phyloP scores from a whole-genome alignment of 2,113 vertebrate genomes.

The Peucedramus taeniatus region DNA sequence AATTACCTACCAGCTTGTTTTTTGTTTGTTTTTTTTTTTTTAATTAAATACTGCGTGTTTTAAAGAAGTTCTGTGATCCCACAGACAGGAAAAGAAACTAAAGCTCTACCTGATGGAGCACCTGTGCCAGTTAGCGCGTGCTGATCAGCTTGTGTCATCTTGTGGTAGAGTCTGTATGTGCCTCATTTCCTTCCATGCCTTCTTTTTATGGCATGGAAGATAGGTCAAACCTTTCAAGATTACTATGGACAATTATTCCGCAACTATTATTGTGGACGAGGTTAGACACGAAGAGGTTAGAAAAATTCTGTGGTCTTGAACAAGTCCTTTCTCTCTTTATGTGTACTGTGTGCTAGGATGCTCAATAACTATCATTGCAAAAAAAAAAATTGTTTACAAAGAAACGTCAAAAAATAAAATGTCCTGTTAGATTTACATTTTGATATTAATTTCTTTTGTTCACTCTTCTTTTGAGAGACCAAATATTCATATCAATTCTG shows the following conservation, averaged over 20 bases:
- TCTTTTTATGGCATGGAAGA: not conserved
- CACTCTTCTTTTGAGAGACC: not conserved
- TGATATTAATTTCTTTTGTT: not conserved
- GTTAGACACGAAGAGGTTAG: not conserved
- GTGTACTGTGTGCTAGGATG: not conserved
- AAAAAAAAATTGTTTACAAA: not conserved
- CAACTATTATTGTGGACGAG: not conserved
- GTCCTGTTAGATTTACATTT: not conserved
- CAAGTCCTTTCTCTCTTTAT: not conserved
- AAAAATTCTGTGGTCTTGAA: not conserved
- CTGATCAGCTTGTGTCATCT: not conserved
- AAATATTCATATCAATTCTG: not conserved
- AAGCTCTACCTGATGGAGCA: not conserved
- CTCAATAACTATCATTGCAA: not conserved
- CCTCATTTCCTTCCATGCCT: not conserved
- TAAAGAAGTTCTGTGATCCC: not conserved
- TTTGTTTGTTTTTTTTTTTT: too few species aligned
- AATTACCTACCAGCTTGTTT: not conserved
- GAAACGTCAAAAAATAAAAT: not conserved
- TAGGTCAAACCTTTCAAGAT: not conserved
- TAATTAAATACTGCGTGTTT: not conserved
- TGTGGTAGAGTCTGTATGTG: not conserved
- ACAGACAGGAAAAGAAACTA: not conserved
- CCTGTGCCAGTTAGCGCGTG: not conserved
- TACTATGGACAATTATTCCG: not conserved